Conservation (phyloP, 2,113 vertebrate genomes). For the Cephalopterus ornatus region DNA sequence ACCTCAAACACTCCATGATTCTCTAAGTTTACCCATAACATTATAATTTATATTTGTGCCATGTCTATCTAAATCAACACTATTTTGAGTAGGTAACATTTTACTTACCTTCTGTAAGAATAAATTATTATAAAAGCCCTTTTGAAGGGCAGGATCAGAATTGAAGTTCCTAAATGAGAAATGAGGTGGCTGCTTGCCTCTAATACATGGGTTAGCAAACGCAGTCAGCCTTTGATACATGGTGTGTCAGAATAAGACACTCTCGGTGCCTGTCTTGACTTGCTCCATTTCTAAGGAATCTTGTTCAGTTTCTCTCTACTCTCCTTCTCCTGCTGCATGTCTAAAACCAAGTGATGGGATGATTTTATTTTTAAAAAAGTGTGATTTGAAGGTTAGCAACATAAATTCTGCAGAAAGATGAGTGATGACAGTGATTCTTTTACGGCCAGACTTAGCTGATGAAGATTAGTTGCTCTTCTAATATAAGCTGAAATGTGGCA, state of each 20-base stretch:
- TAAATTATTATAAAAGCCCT: not conserved
- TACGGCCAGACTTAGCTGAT: not conserved
- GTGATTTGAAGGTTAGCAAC: constrained; percentile 45
- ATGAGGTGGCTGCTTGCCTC: not conserved
- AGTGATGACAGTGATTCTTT: not conserved
- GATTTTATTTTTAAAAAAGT: not conserved
- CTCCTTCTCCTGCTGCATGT: not conserved
- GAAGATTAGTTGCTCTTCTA: constrained; percentile 12
- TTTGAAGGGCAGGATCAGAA: not conserved
- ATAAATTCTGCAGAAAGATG: constrained; percentile 46
- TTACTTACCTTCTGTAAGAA: not conserved
- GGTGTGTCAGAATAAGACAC: not conserved
- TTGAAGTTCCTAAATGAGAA: not conserved
- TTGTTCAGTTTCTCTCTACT: not conserved
- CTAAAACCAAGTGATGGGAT: not conserved
- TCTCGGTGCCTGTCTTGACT: not conserved
- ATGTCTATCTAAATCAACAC: not conserved
- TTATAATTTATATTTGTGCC: not conserved
- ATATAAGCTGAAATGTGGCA: not conserved
- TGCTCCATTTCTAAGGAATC: not conserved
- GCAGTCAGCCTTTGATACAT: not conserved
- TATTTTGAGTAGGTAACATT: not conserved
- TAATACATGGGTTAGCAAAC: not conserved
- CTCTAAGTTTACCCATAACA: not conserved
- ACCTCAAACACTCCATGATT: not conserved